Evolutionary conservation across 2,888 invertebrate species (phyloP), one percentile per base, ranked within the genome.

Genomic region (Chromoteleia sp.): DNA sequence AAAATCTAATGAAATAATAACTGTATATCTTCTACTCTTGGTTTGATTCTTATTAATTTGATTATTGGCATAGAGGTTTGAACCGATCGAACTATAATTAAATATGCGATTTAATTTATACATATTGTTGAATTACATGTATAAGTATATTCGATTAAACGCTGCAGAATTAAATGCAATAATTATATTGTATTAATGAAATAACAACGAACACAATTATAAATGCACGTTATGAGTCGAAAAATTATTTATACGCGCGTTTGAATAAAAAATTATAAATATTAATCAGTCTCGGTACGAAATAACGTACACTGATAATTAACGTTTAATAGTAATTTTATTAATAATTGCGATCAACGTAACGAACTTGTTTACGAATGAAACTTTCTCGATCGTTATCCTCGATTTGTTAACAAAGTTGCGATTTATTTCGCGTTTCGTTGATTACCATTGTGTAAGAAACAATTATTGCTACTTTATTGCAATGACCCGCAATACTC

Each of bases 1-100:
- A n/a, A n/a, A n/a, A n/a, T n/a, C n/a, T 58, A 58, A 58, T 58
- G 58, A 36, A 58, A 58, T 58, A n/a, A n/a, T 36, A 58, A 56
- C 36, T 56, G 56, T 56, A 56, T 36, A 36, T 19, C 19, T 56
- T 36, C 56, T 56, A 36, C 56, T 36, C n/a, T 33, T 17, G 30
- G n/a, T 10, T 56, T 36, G 36, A 56, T 19, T 56, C 30, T 17
- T 36, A 36, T 36, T 56, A 56, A 56, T 36, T 19, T 56, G 56
- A 56, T 56, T 56, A 36, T 36, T 33, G 56, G 6, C 19, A 36
- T 56, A 36, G 36, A 56, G 56, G 19, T 56, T 19, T n/a, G 19
- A 56, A 56, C 36, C 17, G 36, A 56, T 36, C 36, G n/a, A 54
- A 54, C 17, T 54, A 33, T 54, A 54, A 54, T 54, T 54, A 54